Evolutionary conservation across 2,797 vertebrate genomes (phyloP), one percentile per base, ranked within the genome.

Genomic region (Mustela erminea): DNA sequence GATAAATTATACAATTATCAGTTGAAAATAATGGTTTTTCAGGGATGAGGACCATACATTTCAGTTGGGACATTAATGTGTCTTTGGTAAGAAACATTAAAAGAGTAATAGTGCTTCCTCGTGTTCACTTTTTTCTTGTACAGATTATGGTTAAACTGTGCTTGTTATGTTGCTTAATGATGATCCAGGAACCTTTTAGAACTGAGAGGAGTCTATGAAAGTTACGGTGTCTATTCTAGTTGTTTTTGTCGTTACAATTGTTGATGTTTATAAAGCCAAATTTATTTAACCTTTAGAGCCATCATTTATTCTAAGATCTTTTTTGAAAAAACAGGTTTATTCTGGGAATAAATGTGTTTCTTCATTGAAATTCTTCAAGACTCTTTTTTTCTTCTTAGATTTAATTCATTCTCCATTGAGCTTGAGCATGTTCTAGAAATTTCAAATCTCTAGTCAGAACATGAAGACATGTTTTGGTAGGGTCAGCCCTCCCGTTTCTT

Each of bases 1-100:
- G 32, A 60, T 27, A 62, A 70, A 21, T 83, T 46, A 68, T 56
- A 17, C 62, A 88, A 56, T 66, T 75, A 6, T 83, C 20, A 41
- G 13, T 90, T 96, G 35, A 91, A 94, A 96, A 77, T 68, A 90
- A 35, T 95, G 46, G 27, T 74, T 97, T 95, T 46, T 32, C 56
- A 70, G 94, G 43, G 41, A 90, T 38, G 20, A 66, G 54, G 10
- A 46, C 35, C 27, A 46, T 60, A 38, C 46, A 21, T 60, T 92
- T 70, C 41, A 83, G 18, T 70, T 86, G 52, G n/a, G 86, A 46
- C 21, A 46, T 95, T 92, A 70, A 41, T 90, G 80, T 70, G 41
- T 91, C 46, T 96, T 82, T 41, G 14, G 27, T 58, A 94, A 95
- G 94, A 96, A 91, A 87, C 41, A 3, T 94, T 91, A 77, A 90